A percentile compares a stretch with the other conserved stretches of the same genome.
Evolutionary conservation across 2,888 invertebrate genomes (phyloP).

Genomic region (Drosophila mimetica): DNA sequence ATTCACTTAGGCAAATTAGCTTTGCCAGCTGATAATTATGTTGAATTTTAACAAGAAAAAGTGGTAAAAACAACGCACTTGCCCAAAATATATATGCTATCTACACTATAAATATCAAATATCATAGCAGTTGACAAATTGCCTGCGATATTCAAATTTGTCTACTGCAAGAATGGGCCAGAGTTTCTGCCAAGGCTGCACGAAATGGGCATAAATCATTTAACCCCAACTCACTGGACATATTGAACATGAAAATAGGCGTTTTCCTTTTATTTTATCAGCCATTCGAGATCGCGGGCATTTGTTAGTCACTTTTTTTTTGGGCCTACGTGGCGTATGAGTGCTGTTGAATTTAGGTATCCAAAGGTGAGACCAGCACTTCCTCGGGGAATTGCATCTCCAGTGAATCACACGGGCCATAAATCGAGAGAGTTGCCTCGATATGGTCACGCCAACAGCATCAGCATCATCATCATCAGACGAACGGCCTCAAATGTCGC

Average conservation of each 20-base stretch:
- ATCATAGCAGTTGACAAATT: constrained; percentile 62
- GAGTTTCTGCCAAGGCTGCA: constrained; percentile 58
- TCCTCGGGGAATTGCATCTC: constrained; percentile 44
- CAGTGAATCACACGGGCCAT: constrained; percentile 35
- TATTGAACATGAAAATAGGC: constrained; percentile 45
- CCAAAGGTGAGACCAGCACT: no score
- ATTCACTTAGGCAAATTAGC: constrained; percentile 58
- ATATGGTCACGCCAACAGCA: constrained; percentile 64
- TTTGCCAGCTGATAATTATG: constrained; percentile 39
- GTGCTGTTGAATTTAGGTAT: constrained; percentile 22
- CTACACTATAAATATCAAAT: constrained; percentile 20
- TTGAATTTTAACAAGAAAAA: constrained; percentile 16
- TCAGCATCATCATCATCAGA: constrained; percentile 30
- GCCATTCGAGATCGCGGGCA: constrained; percentile 11
- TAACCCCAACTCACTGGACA: constrained; percentile 33
- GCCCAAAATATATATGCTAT: constrained; percentile 61
- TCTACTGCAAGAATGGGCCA: constrained; percentile 36
- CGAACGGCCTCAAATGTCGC: constrained; percentile 76
- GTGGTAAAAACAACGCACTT: constrained; percentile 47
- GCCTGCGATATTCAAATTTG: constrained; percentile 61
- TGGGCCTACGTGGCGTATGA: constrained; percentile 30
- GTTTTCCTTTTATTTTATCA: constrained; percentile 41
- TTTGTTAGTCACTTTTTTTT: constrained; percentile 21
- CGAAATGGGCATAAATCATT: constrained; percentile 63
- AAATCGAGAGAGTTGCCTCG: constrained; percentile 56